phyloP scores from a whole-genome alignment of 2,797 vertebrate species.

The Enteromius afrohamiltoni region DNA sequence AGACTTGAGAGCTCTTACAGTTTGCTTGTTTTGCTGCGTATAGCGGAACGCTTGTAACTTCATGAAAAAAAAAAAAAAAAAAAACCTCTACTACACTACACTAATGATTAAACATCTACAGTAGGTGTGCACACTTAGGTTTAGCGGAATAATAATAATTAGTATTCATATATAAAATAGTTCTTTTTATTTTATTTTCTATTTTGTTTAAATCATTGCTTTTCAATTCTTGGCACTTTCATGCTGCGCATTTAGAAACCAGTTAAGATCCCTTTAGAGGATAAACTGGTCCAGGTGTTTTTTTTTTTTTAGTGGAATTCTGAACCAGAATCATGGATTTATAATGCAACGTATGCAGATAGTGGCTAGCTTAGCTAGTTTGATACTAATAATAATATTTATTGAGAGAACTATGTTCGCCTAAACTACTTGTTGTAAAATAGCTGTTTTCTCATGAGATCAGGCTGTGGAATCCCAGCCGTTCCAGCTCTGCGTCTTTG shows the following conservation, averaged over 20 bases:
- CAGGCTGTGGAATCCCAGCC: slow-evolving; percentile 4
- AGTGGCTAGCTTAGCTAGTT: slow-evolving; percentile 64
- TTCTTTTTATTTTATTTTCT: not conserved
- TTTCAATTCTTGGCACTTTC: not conserved
- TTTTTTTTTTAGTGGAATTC: not conserved
- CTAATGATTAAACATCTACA: not conserved
- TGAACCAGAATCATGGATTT: slow-evolving; percentile 74
- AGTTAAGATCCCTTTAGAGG: not conserved
- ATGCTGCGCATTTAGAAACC: not conserved
- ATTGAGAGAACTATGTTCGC: slow-evolving; percentile 54
- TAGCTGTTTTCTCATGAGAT: not conserved
- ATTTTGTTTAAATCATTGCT: not conserved
- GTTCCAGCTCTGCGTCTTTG: slow-evolving; percentile 34
- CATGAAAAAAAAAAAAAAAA: no score
- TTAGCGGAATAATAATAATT: not conserved
- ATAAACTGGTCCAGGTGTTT: not conserved
- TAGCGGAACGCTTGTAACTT: no score
- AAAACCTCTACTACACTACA: not conserved
- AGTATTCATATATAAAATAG: no score
- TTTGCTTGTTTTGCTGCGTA: not conserved
- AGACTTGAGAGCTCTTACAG: no score
- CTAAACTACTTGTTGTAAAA: not conserved
- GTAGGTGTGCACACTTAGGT: not conserved
- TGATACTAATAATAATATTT: slow-evolving; percentile 78
- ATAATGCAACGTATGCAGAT: slow-evolving; percentile 81